phyloP scores from a whole-genome alignment of 1,140 invertebrate genomes.

The Oreohelix idahoensis region DNA sequence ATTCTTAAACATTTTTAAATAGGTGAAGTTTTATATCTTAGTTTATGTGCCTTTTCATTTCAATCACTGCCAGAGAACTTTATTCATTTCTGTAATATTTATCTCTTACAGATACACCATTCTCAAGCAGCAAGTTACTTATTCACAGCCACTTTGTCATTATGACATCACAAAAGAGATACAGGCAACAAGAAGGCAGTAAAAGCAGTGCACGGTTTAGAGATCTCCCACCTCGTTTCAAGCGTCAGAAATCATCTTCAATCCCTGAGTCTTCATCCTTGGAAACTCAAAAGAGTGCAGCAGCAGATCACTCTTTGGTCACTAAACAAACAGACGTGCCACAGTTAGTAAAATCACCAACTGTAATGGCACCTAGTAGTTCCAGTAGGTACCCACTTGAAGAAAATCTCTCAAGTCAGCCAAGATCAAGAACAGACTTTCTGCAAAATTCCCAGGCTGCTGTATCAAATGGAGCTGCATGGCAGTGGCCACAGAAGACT shows the following conservation, averaged over 20 bases:
- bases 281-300: neutral
- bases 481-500: neutral
- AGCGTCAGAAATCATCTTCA: constrained; percentile 30
- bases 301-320: neutral
- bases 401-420: neutral
- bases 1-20: no score
- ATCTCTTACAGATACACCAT: neutral
- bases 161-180: constrained; percentile 37
- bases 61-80: no score
- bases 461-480: neutral
- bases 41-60: no score
- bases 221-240: constrained; percentile 37
- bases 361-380: neutral
- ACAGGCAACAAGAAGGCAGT: constrained; percentile 14
- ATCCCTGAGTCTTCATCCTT: neutral
- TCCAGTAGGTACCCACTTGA: neutral
- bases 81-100: neutral
- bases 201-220: constrained; percentile 4
- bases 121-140: neutral
- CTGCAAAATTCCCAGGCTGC: neutral
- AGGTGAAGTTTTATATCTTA: no score
- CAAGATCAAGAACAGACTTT: neutral
- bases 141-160: neutral
- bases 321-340: neutral
- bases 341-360: neutral